Base-by-base conservation (phyloP, 2,797 vertebrate species). In the Cottoperca gobio region DNA sequence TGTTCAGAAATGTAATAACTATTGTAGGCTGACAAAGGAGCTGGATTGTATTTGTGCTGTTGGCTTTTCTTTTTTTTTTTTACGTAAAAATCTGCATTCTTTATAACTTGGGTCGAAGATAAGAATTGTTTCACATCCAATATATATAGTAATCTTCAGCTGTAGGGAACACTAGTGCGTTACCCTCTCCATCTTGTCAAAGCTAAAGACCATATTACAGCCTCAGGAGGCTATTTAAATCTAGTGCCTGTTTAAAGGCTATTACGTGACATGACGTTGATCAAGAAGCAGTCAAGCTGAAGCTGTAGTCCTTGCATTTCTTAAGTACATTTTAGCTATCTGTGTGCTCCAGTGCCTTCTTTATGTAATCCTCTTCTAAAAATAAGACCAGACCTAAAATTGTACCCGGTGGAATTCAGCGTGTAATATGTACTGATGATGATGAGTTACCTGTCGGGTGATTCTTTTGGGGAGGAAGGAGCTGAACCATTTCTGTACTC, bases 221-320 rank as follows among this genome's bases (percentile, higher is more conserved):
- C 79, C 90, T 86, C 89, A n/a, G 84, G 87, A 89, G 89, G 79
- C 79, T 87, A 63, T 90, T 91, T 88, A 86, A 89, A 71, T 66
- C 59, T 67, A 53, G 69, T 76, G 83, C 73, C 82, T 86, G 78
- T 88, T 87, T 87, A 88, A 89, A 83, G 81, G 61, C 82, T 86
- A 88, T 89, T 90, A 86, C 70, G 73, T 74, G 82, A 79, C 73
- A 70, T 79, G 88, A 88, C 83, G 79, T 60, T 91, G 89, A 93
- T 89, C 73, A 90, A 90, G 82, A 84, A 83, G 82, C 74, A 81
- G 81, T 78, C 87, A 80, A 73, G 79, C 81, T 65, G 62, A 74
- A 74, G 80, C 81, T 66, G 53, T 45, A 64, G 74, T 76, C 76
- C 52, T 70, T 62, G 61, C 79, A 78, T 53, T 78, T 42, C 78